These are phyloP conservation scores for Corvus cornix DNA, from an alignment of 2,113 vertebrate genomes.

Conservation along the genomic window DNA sequence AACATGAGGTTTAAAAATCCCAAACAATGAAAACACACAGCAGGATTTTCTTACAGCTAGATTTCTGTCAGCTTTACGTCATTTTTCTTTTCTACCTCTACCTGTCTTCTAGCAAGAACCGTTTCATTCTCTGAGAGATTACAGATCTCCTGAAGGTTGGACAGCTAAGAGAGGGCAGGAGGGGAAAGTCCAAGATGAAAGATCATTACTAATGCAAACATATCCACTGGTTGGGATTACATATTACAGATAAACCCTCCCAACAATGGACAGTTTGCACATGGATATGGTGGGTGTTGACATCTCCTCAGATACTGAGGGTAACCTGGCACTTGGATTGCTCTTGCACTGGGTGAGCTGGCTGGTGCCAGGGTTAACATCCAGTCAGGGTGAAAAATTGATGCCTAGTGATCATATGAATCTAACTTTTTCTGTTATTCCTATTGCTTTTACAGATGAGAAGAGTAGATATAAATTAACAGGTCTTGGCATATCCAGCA, in stretches of 20 bases:
- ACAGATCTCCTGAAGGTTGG: background rate
- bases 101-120: background rate
- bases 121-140: background rate
- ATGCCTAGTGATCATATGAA: background rate
- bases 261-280: background rate
- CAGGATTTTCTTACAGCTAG: background rate
- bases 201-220: background rate
- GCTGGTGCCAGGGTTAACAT: background rate
- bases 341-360: background rate
- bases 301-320: background rate
- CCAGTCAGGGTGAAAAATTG: background rate
- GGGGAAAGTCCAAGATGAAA: background rate
- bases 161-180: background rate
- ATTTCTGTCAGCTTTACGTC: background rate
- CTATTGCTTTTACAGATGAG: background rate
- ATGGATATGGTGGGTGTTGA: background rate
- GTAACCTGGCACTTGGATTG: background rate
- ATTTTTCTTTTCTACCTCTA: slow-evolving; percentile 13
- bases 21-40: background rate
- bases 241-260: background rate
- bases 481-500: background rate
- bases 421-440: background rate
- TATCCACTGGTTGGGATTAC: background rate
- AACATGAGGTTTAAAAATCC: background rate
- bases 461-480: background rate